Conservation (phyloP, 1,140 invertebrate species). For the Drosophila persimilis region DNA sequence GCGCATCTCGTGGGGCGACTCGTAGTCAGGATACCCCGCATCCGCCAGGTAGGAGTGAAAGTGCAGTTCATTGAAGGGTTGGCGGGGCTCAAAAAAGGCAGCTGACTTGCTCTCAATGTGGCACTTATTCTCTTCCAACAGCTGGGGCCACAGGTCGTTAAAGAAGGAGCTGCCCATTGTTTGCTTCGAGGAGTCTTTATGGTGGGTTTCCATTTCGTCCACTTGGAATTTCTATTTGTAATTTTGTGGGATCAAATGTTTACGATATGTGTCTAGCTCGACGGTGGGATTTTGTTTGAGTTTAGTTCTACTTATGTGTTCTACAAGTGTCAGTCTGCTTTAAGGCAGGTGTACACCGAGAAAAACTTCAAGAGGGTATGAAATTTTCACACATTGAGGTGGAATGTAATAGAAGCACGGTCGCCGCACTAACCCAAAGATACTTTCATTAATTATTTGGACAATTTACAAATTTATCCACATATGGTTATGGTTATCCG, state of each 20-base stretch:
- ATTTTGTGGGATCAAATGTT: conserved; percentile 32
- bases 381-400: no score
- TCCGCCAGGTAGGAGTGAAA: conserved; percentile 56
- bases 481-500: no score
- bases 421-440: no score
- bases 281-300: conserved; percentile 10
- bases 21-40: conserved; percentile 55
- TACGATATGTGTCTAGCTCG: conserved; percentile 19
- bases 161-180: conserved; percentile 53
- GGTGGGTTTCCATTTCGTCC: conserved; percentile 29
- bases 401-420: no score
- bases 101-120: conserved; percentile 32
- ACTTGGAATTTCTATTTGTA: conserved; percentile 64
- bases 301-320: no score
- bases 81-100: conserved; percentile 44
- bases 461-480: no score
- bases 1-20: conserved; percentile 45
- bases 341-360: no score
- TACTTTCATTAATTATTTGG: no score
- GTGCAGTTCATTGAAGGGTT: conserved; percentile 46
- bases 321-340: no score
- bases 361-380: no score
- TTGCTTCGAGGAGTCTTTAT: background rate
- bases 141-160: conserved; percentile 68
- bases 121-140: conserved; percentile 66